phyloP scores from a whole-genome alignment of 1,140 invertebrate genomes.

The Drosophila kurseongensis region DNA sequence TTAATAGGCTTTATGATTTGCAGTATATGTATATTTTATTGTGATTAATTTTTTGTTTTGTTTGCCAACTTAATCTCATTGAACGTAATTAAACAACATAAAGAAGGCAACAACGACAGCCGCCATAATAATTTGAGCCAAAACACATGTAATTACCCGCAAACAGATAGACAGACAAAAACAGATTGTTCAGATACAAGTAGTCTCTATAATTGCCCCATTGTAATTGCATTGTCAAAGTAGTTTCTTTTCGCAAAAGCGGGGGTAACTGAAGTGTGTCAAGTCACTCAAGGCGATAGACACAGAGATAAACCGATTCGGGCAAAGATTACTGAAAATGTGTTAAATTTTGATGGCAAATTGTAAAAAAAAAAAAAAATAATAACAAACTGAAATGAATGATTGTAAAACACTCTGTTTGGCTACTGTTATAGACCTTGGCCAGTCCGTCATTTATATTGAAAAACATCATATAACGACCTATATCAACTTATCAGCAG shows the following conservation, averaged over 20 bases:
- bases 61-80: slow-evolving; percentile 8
- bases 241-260: slow-evolving; percentile 15
- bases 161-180: slow-evolving; percentile 30
- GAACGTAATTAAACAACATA: slow-evolving; percentile 29
- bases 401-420: slow-evolving; percentile 22
- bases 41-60: not conserved
- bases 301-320: slow-evolving; percentile 21
- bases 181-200: slow-evolving; percentile 39
- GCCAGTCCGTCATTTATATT: slow-evolving; percentile 3
- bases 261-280: slow-evolving; percentile 32
- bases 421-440: slow-evolving; percentile 38
- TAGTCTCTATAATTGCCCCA: slow-evolving; percentile 57
- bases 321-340: slow-evolving; percentile 28
- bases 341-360: slow-evolving; percentile 22
- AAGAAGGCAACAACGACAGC: slow-evolving; percentile 25
- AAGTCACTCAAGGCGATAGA: slow-evolving; percentile 46
- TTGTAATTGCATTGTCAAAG: slow-evolving; percentile 61
- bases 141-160: slow-evolving; percentile 36
- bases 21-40: slow-evolving; percentile 5
- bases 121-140: slow-evolving; percentile 38
- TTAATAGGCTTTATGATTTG: not conserved
- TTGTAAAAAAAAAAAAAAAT: slow-evolving; percentile 1
- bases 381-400: slow-evolving; percentile 15
- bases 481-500: slow-evolving; percentile 44
- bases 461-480: slow-evolving; percentile 46